Conservation (phyloP, 2,888 invertebrate genomes). For the Heliconius ethilla region DNA sequence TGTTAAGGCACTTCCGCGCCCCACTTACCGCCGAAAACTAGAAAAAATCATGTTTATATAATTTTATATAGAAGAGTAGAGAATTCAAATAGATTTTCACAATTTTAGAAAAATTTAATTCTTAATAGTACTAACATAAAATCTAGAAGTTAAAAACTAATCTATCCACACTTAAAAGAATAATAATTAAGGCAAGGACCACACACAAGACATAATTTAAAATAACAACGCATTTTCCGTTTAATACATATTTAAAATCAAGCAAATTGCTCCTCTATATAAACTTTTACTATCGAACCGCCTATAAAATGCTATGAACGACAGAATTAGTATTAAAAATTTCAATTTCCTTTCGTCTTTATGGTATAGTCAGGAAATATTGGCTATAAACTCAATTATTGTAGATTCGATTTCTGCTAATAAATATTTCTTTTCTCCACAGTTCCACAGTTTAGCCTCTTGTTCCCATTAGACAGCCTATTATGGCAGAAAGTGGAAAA, state of each 20-base stretch:
- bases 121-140: neutral
- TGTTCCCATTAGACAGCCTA: neutral
- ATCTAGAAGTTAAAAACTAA: neutral
- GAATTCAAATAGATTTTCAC: too few species aligned
- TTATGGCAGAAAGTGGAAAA: neutral
- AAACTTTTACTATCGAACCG: conserved; percentile 9
- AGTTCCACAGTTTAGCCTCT: too few species aligned
- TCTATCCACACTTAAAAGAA: neutral
- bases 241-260: conserved; percentile 4
- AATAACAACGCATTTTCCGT: conserved; percentile 10
- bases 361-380: neutral
- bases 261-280: conserved; percentile 11
- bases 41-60: too few species aligned
- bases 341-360: neutral
- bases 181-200: neutral
- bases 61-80: too few species aligned
- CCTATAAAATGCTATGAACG: conserved; percentile 15
- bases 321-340: conserved; percentile 6
- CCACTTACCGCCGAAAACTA: too few species aligned
- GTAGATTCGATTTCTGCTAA: neutral
- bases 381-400: neutral
- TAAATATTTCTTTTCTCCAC: neutral
- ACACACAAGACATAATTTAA: neutral
- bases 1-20: too few species aligned
- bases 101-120: neutral